Evolutionary conservation across 2,888 invertebrate species (phyloP), one percentile per base, ranked within the genome.

Genomic region (Prosopocoilus inquinatus): DNA sequence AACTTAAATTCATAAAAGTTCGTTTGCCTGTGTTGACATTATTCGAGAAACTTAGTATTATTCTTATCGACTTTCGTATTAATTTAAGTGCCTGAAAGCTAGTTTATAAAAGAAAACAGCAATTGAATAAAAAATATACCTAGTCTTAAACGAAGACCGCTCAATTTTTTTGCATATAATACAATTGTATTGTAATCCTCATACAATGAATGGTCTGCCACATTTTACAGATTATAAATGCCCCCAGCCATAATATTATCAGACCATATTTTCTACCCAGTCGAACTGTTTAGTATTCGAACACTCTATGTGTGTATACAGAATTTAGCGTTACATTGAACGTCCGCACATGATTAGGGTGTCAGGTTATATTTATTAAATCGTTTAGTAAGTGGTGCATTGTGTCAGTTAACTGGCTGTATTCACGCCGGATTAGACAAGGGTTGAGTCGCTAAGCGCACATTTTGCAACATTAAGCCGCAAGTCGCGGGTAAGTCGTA

Each of bases 181-280:
- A 28, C 20, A 1, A 28, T 28, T 28, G 5, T 5, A 28, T 28
- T 28, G 20, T 28, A 28, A 28, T 28, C 20, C 20, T 28, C 20
- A 28, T 28, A 49, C 49, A 47, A 54, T 54, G 43, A 45, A 44
- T 49, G 44, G 36, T 45, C 56, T 59, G 59, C 60, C 63, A 60
- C 62, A 65, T 65, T 65, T 64, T 61, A 61, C 62, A 64, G 62
- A 65, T 65, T 65, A 65, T 65, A 65, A 65, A 65, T 63, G 64
- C 65, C 65, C 65, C 65, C 58, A 58, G 51, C 53, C 47, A 58
- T 61, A 61, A 61, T 55, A 62, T 61, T 58, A 64, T 64, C 59
- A 64, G 59, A 59, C 61, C 59, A 61, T 62, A 61, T 63, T 63
- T 63, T 55, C 53, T 56, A 50, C 47, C 9, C 35, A 33, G 32